Base-by-base conservation (phyloP, 1,140 invertebrate genomes). In the Drosophila nigrodunni region DNA sequence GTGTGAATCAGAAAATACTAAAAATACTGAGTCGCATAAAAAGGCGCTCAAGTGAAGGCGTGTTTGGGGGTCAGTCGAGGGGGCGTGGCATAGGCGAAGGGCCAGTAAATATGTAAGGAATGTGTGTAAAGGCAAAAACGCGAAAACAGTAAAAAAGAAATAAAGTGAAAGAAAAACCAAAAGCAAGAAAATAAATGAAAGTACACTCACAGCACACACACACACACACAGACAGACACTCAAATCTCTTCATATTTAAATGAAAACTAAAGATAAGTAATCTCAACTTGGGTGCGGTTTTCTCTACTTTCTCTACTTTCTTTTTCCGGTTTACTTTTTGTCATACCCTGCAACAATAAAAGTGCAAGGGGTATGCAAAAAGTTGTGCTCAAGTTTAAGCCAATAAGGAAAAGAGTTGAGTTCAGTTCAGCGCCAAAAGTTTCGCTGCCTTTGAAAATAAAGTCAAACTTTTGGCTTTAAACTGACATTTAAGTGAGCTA, bases 251-350 rank as follows among this genome's bases (percentile, higher is more conserved):
- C 75, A 86, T 87, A 86, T 88, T 87, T 82, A 87, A 87, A 87
- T 87, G 72, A 87, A 82, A 87, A 88, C 80, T 79, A 87, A 86
- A 87, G 82, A 87, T 87, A 87, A 87, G 83, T 87, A 87, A 87
- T 87, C 82, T 82, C 68, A 50, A 59, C 69, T 80, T 82, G 82
- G 83, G 82, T 82, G 82, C 73, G 83, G 82, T 88, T 82, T 87
- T 74, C 59, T 62, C 58, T 55, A 58, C 35, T 25, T 52, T 65
- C 13, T 41, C 5, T 37, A 30, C 41, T 52, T 30, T 50, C 21
- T 47, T 9, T 39, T 13, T 64, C 46, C 37, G 39, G 47, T 64
- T 41, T 52, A 54, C n/a, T 68, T 49, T 35, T 21, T 64, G 8
- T 52, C 62, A 74, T 78, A 74, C 61, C 61, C 74, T 60, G n/a